Percentiles rank a stretch among this genome's conserved stretches.
phyloP scores from a whole-genome alignment of 2,797 vertebrate species.

The Sebastolobus altivelis region DNA sequence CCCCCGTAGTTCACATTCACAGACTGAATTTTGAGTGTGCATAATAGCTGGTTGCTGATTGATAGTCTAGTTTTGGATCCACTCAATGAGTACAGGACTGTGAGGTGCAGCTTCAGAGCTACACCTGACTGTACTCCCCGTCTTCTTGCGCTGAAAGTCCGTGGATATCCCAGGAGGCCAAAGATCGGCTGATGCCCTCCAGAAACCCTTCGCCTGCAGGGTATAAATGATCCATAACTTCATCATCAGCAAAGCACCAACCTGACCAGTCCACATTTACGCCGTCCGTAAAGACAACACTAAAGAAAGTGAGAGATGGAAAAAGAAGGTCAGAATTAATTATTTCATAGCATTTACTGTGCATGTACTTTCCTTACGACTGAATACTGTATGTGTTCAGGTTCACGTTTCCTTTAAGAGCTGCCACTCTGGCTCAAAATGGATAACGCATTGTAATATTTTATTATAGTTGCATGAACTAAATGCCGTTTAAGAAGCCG shows the following conservation, averaged over 20 bases:
- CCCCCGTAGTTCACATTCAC: constrained; percentile 11
- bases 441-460: neutral
- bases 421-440: neutral
- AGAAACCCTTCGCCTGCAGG: constrained; percentile 51
- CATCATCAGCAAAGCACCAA: constrained; percentile 84
- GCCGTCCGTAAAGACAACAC: constrained; percentile 60
- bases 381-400: neutral
- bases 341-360: constrained; percentile 8
- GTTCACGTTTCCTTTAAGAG: neutral
- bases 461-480: neutral
- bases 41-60: neutral
- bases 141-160: constrained; percentile 64
- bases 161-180: constrained; percentile 21
- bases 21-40: neutral
- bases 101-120: constrained; percentile 26
- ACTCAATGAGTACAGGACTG: neutral
- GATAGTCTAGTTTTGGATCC: neutral
- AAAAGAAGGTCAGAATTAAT: constrained; percentile 15
- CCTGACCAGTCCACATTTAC: constrained; percentile 83
- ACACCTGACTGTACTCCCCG: constrained; percentile 81
- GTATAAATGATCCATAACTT: constrained; percentile 71
- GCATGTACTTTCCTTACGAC: neutral
- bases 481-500: neutral
- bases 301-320: constrained; percentile 43
- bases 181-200: constrained; percentile 52